These are phyloP conservation scores for Chloebia gouldiae DNA, from an alignment of 2,113 vertebrate species.

Conservation along the genomic window DNA sequence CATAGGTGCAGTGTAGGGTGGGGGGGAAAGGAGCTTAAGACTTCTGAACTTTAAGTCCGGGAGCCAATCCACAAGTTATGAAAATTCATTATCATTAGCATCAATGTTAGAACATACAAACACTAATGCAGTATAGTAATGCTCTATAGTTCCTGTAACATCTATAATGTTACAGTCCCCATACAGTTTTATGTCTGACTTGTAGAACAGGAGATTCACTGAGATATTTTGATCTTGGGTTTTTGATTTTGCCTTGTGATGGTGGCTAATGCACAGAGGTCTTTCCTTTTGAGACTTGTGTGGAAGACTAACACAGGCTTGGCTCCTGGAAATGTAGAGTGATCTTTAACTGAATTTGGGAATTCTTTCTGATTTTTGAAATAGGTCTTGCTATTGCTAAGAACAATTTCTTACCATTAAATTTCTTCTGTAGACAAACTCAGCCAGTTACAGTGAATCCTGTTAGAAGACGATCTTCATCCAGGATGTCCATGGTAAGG, in stretches of 20 bases:
- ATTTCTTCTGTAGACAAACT: constrained; percentile 80
- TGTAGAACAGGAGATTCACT: neutral
- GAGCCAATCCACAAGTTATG: neutral
- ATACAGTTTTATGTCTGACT: neutral
- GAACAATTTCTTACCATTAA: neutral
- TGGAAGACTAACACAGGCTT: neutral
- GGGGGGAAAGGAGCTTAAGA: neutral
- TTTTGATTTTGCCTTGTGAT: neutral
- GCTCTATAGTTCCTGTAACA: neutral
- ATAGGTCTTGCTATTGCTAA: neutral
- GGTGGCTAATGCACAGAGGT: neutral
- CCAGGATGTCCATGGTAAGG: constrained; percentile 91
- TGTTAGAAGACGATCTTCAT: constrained; percentile 88
- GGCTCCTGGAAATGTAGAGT: neutral
- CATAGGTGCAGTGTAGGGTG: neutral
- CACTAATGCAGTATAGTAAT: neutral
- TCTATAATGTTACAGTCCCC: neutral
- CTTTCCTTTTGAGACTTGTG: neutral
- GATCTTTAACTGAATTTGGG: neutral
- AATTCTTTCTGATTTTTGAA: neutral
- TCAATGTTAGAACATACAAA: neutral
- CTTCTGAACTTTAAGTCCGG: neutral
- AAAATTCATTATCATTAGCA: neutral
- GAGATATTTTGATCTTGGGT: neutral
- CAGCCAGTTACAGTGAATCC: constrained; percentile 85